Conservation (phyloP, 2,888 invertebrate species). For the Morpho achilles region DNA sequence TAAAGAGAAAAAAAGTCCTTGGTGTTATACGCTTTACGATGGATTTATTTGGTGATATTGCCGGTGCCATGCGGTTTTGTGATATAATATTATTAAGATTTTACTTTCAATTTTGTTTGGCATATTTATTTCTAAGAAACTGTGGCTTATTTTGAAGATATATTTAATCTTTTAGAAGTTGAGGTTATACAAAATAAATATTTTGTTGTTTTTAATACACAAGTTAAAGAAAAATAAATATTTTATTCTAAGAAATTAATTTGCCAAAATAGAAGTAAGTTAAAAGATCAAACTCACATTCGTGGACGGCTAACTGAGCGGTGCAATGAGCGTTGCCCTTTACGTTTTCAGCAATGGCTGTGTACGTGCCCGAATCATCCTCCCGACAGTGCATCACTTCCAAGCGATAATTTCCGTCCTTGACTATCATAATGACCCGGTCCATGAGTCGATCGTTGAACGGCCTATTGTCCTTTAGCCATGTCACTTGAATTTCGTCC, state of each 20-base stretch:
- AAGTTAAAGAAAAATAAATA: background rate
- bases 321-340: conserved; percentile 91
- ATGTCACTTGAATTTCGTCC: conserved; percentile 83
- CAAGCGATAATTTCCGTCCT: conserved; percentile 82
- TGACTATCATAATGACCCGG: conserved; percentile 81
- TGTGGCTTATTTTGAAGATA: too few species aligned
- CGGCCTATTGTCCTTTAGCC: conserved; percentile 93
- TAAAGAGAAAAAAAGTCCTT: conserved; percentile 39
- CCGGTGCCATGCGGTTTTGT: conserved; percentile 48
- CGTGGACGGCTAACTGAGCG: conserved; percentile 91
- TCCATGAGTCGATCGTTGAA: conserved; percentile 87
- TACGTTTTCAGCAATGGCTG: conserved; percentile 90
- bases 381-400: conserved; percentile 86
- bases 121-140: conserved; percentile 8
- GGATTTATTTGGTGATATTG: conserved; percentile 64
- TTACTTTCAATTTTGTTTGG: conserved; percentile 19
- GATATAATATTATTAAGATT: conserved; percentile 8
- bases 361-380: conserved; percentile 93
- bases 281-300: conserved; percentile 80
- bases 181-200: too few species aligned
- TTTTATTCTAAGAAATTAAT: conserved; percentile 6
- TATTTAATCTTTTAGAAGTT: too few species aligned
- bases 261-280: background rate
- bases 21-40: conserved; percentile 70
- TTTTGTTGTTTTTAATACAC: too few species aligned